Percentiles rank a stretch among this genome's conserved stretches.
These are phyloP conservation scores for Hylia prasina DNA, from an alignment of 2,113 vertebrate species.

Conservation along the genomic window DNA sequence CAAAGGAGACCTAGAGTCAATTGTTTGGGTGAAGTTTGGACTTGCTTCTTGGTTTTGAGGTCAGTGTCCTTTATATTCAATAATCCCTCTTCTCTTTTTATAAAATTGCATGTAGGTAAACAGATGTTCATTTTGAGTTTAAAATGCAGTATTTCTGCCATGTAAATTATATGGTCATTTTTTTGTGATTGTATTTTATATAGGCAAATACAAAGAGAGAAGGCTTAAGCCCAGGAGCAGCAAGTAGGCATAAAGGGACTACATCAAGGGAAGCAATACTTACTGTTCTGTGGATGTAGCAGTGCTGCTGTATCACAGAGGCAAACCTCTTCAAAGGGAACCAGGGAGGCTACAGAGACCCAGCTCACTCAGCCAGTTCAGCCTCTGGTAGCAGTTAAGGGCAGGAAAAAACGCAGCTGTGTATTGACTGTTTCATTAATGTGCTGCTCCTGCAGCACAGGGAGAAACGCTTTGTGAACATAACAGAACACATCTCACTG, in stretches of 20 bases:
- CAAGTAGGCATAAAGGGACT: neutral
- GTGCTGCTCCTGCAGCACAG: constrained; percentile 9
- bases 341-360: constrained; percentile 68
- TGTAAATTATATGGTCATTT: neutral
- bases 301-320: constrained; percentile 56
- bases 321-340: constrained; percentile 63
- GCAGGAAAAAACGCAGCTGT: constrained; percentile 54
- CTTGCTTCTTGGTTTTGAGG: neutral
- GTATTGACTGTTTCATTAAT: constrained; percentile 60
- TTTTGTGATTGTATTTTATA: neutral
- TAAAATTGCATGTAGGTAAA: neutral
- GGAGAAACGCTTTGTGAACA: neutral
- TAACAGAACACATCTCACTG: neutral
- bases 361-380: constrained; percentile 70
- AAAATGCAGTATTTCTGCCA: neutral
- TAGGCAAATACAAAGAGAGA: neutral
- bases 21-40: neutral
- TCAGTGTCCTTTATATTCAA: neutral
- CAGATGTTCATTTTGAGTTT: neutral
- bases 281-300: neutral
- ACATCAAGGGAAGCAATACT: neutral
- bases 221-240: neutral
- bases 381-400: constrained; percentile 69
- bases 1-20: neutral
- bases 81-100: neutral